Conservation (phyloP, 2,113 vertebrate genomes). For the Eulacestoma nigropectus region DNA sequence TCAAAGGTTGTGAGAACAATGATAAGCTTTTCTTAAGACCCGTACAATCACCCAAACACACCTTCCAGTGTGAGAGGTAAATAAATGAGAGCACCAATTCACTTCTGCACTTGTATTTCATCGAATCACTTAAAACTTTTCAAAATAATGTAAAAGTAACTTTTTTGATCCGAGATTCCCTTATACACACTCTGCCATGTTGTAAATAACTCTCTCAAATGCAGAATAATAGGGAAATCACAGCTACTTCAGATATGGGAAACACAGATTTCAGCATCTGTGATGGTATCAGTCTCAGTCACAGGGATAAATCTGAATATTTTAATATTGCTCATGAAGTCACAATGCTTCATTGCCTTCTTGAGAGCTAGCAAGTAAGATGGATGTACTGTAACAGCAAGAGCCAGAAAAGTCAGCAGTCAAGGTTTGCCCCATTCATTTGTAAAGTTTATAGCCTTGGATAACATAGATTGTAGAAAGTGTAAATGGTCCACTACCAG, state of each 20-base stretch:
- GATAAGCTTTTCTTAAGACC: background rate
- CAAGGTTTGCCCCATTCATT: conserved; percentile 30
- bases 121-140: background rate
- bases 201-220: background rate
- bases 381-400: background rate
- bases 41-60: background rate
- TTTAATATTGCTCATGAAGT: conserved; percentile 23
- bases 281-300: background rate
- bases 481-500: conserved; percentile 40
- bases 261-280: background rate
- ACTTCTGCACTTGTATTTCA: background rate
- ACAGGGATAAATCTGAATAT: conserved; percentile 16
- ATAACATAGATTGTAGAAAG: conserved; percentile 5
- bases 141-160: background rate
- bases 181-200: background rate
- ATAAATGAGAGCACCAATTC: background rate
- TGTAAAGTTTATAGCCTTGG: conserved; percentile 39
- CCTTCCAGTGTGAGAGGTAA: background rate
- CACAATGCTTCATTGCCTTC: conserved; percentile 11
- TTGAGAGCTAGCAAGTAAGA: conserved; percentile 26
- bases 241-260: background rate
- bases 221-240: background rate
- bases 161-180: background rate
- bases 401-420: background rate
- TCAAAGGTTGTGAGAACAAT: background rate